Base-by-base conservation (phyloP, 1,140 invertebrate species). In the Idris sp. region DNA sequence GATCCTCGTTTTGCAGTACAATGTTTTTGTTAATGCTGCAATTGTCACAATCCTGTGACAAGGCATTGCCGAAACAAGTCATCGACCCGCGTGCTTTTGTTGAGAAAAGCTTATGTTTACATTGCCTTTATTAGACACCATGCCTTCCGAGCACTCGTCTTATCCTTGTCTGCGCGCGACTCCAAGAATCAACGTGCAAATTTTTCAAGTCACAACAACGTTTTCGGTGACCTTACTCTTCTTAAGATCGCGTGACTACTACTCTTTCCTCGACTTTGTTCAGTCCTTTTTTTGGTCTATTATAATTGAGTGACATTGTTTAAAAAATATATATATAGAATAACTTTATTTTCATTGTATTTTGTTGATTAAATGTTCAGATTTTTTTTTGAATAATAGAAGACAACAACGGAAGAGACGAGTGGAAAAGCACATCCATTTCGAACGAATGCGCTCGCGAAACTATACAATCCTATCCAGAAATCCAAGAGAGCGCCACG, bases 401-500 rank as follows among this genome's bases (percentile, higher is more conserved):
- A n/a, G n/a, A n/a, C n/a, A n/a, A n/a, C n/a, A n/a, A n/a, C n/a
- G n/a, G n/a, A 22, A 35, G 35, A 9, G 25, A 38, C 31, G 13
- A 22, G 31, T 11, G 16, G 19, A 4, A 26, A 18, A 30, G 15
- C 15, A 59, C 41, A n/a, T 43, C 10, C 33, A 10, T 43, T 35
- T 43, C 36, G 18, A 10, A 26, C 35, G 18, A 41, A 6, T 36
- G 33, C 59, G 58, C 30, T 72, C 51, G 36, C 51, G 43, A 64
- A 35, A 72, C 68, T 69, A 25, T 53, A n/a, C n/a, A 11, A 71
- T 48, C 43, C 22, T 64, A 51, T 58, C 35, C 33, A 51, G 59
- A 72, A 64, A 64, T 51, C 44, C 58, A 31, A 72, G 68, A 56
- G 58, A 72, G 58, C 58, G 36, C 58, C 68, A 72, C 68, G 30